These are phyloP conservation scores for Danaus melanippus DNA, from an alignment of 1,140 invertebrate genomes.

Conservation along the genomic window DNA sequence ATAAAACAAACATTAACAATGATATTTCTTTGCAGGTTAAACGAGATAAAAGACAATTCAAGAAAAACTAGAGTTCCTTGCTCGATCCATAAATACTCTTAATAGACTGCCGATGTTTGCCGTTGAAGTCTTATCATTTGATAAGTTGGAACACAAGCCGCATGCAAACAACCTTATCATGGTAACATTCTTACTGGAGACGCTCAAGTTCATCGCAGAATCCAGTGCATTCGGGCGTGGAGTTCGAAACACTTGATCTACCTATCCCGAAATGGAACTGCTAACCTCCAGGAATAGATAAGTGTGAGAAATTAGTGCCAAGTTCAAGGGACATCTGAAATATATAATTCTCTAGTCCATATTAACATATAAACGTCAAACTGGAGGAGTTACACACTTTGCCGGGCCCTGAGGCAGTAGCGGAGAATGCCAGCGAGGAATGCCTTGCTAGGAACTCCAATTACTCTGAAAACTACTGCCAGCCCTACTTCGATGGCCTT, in stretches of 20 bases:
- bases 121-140: slow-evolving; percentile 61
- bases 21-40: slow-evolving; percentile 46
- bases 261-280: slow-evolving; percentile 29
- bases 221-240: slow-evolving; percentile 37
- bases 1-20: slow-evolving; percentile 18
- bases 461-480: slow-evolving; percentile 64
- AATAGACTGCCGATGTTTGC: slow-evolving; percentile 62
- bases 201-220: slow-evolving; percentile 45
- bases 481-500: slow-evolving; percentile 78
- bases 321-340: slow-evolving; percentile 46
- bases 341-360: slow-evolving; percentile 33
- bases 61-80: slow-evolving; percentile 56
- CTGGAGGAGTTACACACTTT: slow-evolving; percentile 65
- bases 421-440: slow-evolving; percentile 47
- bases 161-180: slow-evolving; percentile 66
- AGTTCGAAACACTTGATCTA: slow-evolving; percentile 36
- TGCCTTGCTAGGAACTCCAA: slow-evolving; percentile 46
- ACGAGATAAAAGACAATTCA: slow-evolving; percentile 40
- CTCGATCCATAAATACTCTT: slow-evolving; percentile 63
- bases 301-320: slow-evolving; percentile 28
- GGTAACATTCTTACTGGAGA: slow-evolving; percentile 55
- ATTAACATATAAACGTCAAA: slow-evolving; percentile 32
- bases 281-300: slow-evolving; percentile 27
- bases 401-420: slow-evolving; percentile 42
- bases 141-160: slow-evolving; percentile 69